Evolutionary conservation across 2,797 vertebrate genomes (phyloP).

Genomic region (Sebastes oblongus): DNA sequence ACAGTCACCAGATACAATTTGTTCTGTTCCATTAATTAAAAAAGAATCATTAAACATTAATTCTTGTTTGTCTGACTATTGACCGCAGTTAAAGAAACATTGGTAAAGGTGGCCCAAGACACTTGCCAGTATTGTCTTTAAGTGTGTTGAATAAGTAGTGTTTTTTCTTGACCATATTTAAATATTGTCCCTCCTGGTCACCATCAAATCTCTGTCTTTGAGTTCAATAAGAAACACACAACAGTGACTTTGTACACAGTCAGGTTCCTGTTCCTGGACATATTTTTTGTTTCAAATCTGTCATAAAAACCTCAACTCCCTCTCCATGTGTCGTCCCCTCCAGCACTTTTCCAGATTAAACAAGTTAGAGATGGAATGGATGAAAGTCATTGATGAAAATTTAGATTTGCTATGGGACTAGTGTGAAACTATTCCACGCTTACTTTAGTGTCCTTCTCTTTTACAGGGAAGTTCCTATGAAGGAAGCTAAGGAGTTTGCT

Average conservation of each 20-base stretch:
- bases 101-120: not conserved
- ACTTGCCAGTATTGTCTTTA: not conserved
- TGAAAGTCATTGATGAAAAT: not conserved
- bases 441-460: not conserved
- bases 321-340: not conserved
- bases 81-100: not conserved
- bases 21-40: not conserved
- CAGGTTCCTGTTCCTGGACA: not conserved
- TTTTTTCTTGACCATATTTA: not conserved
- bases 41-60: not conserved
- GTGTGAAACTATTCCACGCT: not conserved
- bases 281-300: not conserved
- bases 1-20: not conserved
- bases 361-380: not conserved
- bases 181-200: not conserved
- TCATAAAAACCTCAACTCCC: not conserved
- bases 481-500: constrained; percentile 97
- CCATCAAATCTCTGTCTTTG: not conserved
- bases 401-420: not conserved
- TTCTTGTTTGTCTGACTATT: not conserved
- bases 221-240: not conserved
- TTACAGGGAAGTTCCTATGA: constrained; percentile 93
- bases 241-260: not conserved
- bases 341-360: not conserved
- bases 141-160: not conserved